Base-by-base conservation (phyloP, 2,888 invertebrate genomes). In the Panzeria rudis region DNA sequence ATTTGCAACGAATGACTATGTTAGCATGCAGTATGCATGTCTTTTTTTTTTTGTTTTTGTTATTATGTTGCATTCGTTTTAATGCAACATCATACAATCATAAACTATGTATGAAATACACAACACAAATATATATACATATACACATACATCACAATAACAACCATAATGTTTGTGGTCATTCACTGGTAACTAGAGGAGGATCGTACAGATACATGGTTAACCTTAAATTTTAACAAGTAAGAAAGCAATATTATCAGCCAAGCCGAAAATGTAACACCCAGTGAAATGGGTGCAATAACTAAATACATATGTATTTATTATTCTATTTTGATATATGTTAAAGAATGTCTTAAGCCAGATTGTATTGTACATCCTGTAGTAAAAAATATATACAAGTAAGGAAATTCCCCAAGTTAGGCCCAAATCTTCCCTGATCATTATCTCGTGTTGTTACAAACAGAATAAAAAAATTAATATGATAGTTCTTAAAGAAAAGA, bases 71-170 rank as follows among this genome's bases (percentile, higher is more conserved):
- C 56, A 66, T 64, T 38, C 50, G 66, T 38, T 61, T 66, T 15
- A 64, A 47, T 38, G 59, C 80, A 59, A 56, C 73, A 73, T 47
- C 59, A 61, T 25, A 66, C 66, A 80, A 50, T 66, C 66, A 73
- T 80, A 80, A 80, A 73, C 80, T 32, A 68, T 50, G 47, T 38
- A 72, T 66, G 68, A 69, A 50, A 47, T 8, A 69, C 35, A 78
- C 32, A 61, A 50, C 52, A 52, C 35, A 75, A 75, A 50, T 64
- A 75, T 78, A 72, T 13, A n/a, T 29, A 29, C 2, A 29, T 4
- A 29, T 4, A 29, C 2, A 38, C 80, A 68, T 77, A 82, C 82
- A 86, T 84, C 86, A 84, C 71, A 56, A 59, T 83, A 83, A 77
- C 79, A 76, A 50, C 66, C 82, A 79, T 75, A 69, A 64, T 64